phyloP scores from a whole-genome alignment of 2,113 vertebrate genomes.

The Butorides virescens region DNA sequence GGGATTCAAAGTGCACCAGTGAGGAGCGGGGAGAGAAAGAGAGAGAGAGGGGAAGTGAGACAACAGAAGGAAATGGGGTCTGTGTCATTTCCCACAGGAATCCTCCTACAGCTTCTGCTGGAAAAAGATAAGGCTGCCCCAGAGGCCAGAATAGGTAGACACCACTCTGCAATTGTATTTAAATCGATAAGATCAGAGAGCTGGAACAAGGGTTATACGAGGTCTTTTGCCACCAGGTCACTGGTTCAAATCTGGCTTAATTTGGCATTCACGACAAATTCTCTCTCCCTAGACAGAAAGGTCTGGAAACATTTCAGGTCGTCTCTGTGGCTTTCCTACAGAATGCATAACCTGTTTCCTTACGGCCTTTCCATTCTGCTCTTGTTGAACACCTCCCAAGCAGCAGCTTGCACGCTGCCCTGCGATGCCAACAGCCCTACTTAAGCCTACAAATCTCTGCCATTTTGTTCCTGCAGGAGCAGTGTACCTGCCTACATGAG shows the following conservation, averaged over 20 bases:
- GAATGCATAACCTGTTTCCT: background rate
- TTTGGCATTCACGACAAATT: background rate
- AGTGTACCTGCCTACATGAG: background rate
- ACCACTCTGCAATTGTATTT: constrained; percentile 47
- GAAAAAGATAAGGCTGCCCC: constrained; percentile 81
- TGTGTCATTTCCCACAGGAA: constrained; percentile 82
- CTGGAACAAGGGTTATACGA: constrained; percentile 17
- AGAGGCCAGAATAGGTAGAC: constrained; percentile 57
- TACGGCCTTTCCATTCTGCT: background rate
- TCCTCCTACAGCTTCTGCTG: constrained; percentile 75
- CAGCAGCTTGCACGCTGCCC: background rate
- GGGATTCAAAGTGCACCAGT: constrained; percentile 58
- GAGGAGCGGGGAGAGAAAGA: constrained; percentile 63
- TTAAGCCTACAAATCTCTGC: background rate
- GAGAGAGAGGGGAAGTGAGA: constrained; percentile 79
- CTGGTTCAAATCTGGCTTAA: background rate
- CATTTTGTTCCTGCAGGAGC: background rate
- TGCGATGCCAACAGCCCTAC: background rate
- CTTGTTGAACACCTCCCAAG: background rate
- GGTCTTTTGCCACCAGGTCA: constrained; percentile 26
- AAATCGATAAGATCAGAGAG: constrained; percentile 37
- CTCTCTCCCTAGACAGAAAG: background rate
- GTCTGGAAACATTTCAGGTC: background rate
- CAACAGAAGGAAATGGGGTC: constrained; percentile 81
- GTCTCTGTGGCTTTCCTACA: background rate